Percentiles rank a stretch among this genome's conserved stretches.
Evolutionary conservation across 2,113 vertebrate genomes (phyloP).

Genomic region (Apteryx mantelli): DNA sequence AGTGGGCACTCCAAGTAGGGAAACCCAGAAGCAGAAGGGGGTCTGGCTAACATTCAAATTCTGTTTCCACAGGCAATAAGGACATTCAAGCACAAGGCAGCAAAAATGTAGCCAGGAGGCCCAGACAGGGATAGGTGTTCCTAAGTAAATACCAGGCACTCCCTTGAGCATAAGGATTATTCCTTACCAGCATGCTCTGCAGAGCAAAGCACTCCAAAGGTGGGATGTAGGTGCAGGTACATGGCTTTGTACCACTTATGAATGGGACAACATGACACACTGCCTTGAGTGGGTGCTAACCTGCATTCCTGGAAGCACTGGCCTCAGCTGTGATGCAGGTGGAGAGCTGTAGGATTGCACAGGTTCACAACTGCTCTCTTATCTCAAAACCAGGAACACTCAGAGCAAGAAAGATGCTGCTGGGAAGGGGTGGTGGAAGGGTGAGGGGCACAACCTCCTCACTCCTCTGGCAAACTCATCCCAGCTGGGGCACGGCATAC

Average conservation of each 20-base stretch:
- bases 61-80: neutral
- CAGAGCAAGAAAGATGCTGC: neutral
- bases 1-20: neutral
- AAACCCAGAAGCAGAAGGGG: neutral
- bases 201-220: neutral
- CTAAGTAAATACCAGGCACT: neutral
- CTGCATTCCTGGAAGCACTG: neutral
- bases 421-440: neutral
- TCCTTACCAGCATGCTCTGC: neutral
- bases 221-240: neutral
- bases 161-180: neutral
- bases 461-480: neutral
- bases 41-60: neutral
- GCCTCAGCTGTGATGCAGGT: neutral
- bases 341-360: neutral
- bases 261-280: neutral
- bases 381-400: neutral
- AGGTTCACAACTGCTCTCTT: neutral
- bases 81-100: neutral
- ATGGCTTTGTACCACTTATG: neutral
- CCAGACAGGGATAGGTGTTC: neutral
- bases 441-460: neutral
- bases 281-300: neutral
- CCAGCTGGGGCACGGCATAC: neutral
- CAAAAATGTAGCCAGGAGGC: neutral